These are phyloP conservation scores for Mustelus asterias DNA, from an alignment of 2,113 vertebrate species.

Conservation along the genomic window DNA sequence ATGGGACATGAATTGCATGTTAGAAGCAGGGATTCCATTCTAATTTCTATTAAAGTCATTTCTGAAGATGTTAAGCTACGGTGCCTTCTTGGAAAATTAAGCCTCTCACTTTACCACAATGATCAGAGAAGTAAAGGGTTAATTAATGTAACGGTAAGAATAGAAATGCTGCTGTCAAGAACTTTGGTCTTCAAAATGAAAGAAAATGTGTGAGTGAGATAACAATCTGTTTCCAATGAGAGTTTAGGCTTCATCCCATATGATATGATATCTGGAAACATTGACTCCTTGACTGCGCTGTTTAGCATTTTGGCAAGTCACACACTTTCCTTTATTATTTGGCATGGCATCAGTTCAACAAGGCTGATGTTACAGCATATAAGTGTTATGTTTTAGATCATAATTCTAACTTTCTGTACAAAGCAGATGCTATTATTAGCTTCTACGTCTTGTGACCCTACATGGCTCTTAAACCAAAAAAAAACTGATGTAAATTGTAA, in stretches of 20 bases:
- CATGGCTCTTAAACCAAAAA: not conserved
- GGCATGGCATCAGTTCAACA: not conserved
- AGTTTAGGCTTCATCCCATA: not conserved
- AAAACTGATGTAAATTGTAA: not conserved
- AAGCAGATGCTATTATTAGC: conserved; percentile 28
- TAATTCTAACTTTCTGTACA: not conserved
- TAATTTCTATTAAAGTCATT: not conserved
- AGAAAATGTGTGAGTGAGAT: not conserved
- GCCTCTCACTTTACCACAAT: not conserved
- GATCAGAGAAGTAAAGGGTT: not conserved
- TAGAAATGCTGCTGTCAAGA: not conserved
- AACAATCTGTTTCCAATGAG: not conserved
- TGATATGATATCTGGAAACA: not conserved
- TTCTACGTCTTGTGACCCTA: not conserved
- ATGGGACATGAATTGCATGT: not conserved
- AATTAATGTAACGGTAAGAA: not conserved
- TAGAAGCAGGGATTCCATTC: not conserved
- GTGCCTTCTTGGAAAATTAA: not conserved
- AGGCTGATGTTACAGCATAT: not conserved
- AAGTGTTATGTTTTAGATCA: not conserved
- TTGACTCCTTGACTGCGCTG: not conserved
- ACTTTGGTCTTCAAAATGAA: not conserved
- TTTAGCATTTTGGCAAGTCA: not conserved
- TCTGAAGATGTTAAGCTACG: not conserved
- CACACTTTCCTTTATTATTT: not conserved